Conservation (phyloP, 2,888 invertebrate species). For the Drosophila trichaetosa region DNA sequence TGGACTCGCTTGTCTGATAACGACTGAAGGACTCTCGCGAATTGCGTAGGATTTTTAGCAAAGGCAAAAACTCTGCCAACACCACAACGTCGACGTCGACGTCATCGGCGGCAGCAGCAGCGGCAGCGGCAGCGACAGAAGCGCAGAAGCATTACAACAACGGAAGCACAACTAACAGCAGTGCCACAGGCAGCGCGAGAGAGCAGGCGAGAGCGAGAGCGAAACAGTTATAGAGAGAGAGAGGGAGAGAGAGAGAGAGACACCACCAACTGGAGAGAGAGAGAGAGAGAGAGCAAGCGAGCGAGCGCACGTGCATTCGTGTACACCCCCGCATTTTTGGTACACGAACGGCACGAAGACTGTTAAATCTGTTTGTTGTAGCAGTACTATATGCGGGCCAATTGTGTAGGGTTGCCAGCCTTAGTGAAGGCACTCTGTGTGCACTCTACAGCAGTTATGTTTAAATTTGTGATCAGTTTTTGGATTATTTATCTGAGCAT, state of each 20-base stretch:
- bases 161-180: constrained; percentile 72
- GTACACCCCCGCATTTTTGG: constrained; percentile 44
- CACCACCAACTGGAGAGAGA: constrained; percentile 8
- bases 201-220: constrained; percentile 2
- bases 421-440: neutral
- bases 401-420: constrained; percentile 41
- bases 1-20: constrained; percentile 85
- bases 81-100: constrained; percentile 22
- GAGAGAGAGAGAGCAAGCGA: neutral
- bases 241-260: constrained; percentile 1
- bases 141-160: constrained; percentile 79
- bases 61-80: constrained; percentile 60
- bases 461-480: neutral
- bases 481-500: neutral
- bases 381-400: constrained; percentile 46
- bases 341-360: constrained; percentile 37
- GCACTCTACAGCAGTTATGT: neutral
- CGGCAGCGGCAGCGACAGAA: constrained; percentile 27
- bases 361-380: constrained; percentile 34
- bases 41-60: constrained; percentile 81
- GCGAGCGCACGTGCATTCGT: constrained; percentile 20
- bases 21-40: constrained; percentile 84
- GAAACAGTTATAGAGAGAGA: neutral
- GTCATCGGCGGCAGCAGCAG: constrained; percentile 1
- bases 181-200: constrained; percentile 22